Evolutionary conservation across 2,113 vertebrate species (phyloP).

Genomic region (Coracopsis vasa): DNA sequence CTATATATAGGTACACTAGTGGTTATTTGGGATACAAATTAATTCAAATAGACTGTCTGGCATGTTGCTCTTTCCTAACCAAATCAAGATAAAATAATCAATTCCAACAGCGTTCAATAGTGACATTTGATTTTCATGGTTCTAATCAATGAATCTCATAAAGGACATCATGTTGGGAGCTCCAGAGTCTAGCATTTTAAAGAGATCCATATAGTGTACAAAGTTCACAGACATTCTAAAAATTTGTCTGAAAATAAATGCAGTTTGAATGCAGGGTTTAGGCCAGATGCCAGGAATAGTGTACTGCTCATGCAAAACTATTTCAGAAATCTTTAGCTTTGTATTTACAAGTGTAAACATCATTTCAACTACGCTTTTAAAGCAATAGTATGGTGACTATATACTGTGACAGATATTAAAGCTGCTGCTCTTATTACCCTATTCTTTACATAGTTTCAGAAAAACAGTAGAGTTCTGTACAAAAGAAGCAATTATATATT

Average conservation of each 20-base stretch:
- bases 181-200: neutral
- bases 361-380: neutral
- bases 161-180: neutral
- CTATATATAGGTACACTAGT: neutral
- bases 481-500: neutral
- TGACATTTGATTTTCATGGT: conserved; percentile 15
- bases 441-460: neutral
- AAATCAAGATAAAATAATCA: conserved; percentile 18
- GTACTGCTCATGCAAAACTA: neutral
- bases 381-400: neutral
- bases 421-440: neutral
- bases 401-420: neutral
- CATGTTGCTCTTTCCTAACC: neutral
- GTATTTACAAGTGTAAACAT: neutral
- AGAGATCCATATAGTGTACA: rapidly evolving
- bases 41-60: neutral
- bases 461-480: neutral
- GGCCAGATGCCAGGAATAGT: neutral
- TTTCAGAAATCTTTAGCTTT: neutral
- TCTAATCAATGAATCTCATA: neutral
- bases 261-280: neutral
- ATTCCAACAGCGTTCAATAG: neutral
- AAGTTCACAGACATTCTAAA: neutral
- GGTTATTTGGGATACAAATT: neutral
- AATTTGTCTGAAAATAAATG: neutral